A percentile compares a stretch with the other conserved stretches of the same genome.
Conservation (phyloP, 2,888 invertebrate genomes). For the Limnephilus rhombicus region DNA sequence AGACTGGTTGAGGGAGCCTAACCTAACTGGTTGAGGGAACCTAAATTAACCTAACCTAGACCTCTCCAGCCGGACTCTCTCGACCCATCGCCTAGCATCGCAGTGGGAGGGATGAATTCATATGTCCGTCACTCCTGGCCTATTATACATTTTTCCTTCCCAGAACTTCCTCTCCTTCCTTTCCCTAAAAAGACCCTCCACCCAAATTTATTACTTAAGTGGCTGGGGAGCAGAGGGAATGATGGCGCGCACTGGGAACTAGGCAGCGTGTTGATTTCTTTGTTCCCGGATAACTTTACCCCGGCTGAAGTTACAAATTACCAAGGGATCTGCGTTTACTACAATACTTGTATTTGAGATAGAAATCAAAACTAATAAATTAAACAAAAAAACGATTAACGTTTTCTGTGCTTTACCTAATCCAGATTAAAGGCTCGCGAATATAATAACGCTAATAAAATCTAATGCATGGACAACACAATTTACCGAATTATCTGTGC, state of each 20-base stretch:
- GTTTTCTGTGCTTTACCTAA: not conserved
- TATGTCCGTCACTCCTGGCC: no score
- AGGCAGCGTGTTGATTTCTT: constrained; percentile 10
- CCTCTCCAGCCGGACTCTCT: no score
- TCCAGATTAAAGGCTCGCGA: constrained; percentile 17
- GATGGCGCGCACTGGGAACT: not conserved
- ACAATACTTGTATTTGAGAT: constrained; percentile 24
- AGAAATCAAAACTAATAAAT: constrained; percentile 32
- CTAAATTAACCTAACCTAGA: no score
- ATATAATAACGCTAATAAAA: not conserved
- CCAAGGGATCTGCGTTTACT: constrained; percentile 18
- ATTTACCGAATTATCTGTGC: not conserved
- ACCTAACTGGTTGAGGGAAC: no score
- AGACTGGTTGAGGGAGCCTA: no score
- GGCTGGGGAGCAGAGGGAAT: not conserved
- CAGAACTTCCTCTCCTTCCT: no score
- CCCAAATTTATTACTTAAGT: no score
- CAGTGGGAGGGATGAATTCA: no score
- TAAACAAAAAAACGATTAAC: constrained; percentile 9
- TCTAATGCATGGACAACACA: not conserved
- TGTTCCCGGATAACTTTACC: not conserved
- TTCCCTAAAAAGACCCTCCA: no score
- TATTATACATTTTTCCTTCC: no score
- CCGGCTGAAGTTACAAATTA: constrained; percentile 35
- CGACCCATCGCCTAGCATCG: no score